Evolutionary conservation across 2,888 invertebrate genomes (phyloP).

Genomic region (Dascillus cervinus): DNA sequence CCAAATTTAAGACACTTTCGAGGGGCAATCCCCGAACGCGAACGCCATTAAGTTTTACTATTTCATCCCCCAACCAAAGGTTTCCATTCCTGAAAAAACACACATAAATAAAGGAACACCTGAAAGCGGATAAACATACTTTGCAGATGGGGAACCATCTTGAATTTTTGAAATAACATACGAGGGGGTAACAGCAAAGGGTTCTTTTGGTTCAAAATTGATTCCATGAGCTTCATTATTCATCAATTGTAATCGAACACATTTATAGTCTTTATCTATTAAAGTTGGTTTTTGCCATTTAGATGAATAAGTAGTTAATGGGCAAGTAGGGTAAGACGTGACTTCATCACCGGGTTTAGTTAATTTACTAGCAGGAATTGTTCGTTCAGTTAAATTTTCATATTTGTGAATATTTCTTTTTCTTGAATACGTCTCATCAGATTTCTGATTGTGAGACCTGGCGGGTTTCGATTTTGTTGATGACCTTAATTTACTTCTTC

Average conservation of each 20-base stretch:
- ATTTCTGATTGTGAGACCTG: conserved; percentile 6
- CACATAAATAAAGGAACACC: too few relatives aligned
- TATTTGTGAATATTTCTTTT: conserved; percentile 9
- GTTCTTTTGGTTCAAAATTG: conserved; percentile 25
- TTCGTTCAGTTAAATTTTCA: conserved; percentile 17
- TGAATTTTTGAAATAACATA: conserved; percentile 46
- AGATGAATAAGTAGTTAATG: not conserved
- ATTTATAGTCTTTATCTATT: conserved; percentile 32
- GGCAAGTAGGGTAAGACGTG: conserved; percentile 3
- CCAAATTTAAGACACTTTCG: conserved; percentile 47
- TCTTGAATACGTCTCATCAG: conserved; percentile 4
- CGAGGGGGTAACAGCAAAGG: conserved; percentile 24
- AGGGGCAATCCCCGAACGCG: conserved; percentile 67
- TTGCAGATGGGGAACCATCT: conserved; percentile 44
- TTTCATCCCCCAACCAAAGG: conserved; percentile 78
- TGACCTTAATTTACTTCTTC: conserved; percentile 9
- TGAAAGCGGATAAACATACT: conserved; percentile 41
- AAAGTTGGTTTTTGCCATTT: not conserved
- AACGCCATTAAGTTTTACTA: conserved; percentile 80
- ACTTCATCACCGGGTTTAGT: conserved; percentile 21
- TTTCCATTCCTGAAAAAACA: conserved; percentile 61
- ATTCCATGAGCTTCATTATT: conserved; percentile 26
- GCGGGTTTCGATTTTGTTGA: conserved; percentile 2
- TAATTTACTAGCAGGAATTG: conserved; percentile 25
- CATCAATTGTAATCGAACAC: conserved; percentile 27